Evolutionary conservation across 1,140 invertebrate genomes (phyloP), one percentile per base, ranked within the genome.

Genomic region (Trialeurodes vaporariorum): DNA sequence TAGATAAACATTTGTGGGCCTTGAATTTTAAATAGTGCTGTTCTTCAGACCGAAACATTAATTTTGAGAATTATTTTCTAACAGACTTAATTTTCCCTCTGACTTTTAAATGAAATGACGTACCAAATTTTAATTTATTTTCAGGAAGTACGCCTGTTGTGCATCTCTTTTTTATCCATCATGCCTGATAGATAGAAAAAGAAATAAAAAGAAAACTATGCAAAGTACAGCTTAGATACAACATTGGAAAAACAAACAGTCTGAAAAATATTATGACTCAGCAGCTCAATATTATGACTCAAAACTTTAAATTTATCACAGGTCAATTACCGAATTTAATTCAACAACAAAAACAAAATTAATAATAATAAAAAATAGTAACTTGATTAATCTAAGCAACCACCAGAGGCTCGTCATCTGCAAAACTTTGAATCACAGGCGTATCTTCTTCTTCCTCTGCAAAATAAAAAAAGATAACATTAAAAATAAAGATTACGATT

Each of bases 271-370:
- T 49, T 49, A 49, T 17, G 17, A 49, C 34, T 49, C 34, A 49
- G 34, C 17, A 49, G 17, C 34, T 49, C 34, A 49, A 49, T 49
- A 49, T 49, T 17, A 49, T 49, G 34, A 49, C 34, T 49, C 5
- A 49, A 49, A 49, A 49, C 5, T 49, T 49, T 49, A 9, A 9
- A 9, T 49, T 49, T 49, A 49, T 49, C 34, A 49, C 34, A 49
- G 34, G 34, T 49, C 34, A 49, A 49, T 49, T n/a, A n/a, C n/a
- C n/a, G n/a, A n/a, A n/a, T n/a, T n/a, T 49, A 49, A 49, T 49
- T 5, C 17, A 49, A 49, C 34, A 49, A 49, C 34, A 49, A 49
- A 49, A 49, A 49, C 34, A 49, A 49, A 49, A 49, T 49, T 49
- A 49, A 49, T 49, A 49, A 49, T 49, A 49, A 49, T 49, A 49